phyloP scores from a whole-genome alignment of 1,140 invertebrate species.

The Uloborus diversus region DNA sequence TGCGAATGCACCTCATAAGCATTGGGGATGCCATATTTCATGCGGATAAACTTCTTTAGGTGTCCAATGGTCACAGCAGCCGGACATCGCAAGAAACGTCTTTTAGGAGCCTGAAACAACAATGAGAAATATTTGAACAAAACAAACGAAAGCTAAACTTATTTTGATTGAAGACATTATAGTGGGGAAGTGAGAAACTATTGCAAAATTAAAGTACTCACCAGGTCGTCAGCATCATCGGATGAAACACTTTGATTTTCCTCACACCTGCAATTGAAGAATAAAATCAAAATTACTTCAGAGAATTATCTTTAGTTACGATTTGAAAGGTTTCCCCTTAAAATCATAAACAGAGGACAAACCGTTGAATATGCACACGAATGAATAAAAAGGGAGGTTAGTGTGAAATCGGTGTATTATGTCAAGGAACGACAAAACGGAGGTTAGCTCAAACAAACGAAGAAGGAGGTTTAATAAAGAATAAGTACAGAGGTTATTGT shows the following conservation, averaged over 20 bases:
- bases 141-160: neutral
- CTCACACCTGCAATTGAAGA: neutral
- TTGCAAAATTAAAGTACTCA: neutral
- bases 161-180: slow-evolving; percentile 1
- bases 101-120: slow-evolving; percentile 23
- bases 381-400: no score
- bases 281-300: no score
- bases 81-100: slow-evolving; percentile 84
- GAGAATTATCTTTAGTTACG: no score
- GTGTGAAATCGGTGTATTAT: no score
- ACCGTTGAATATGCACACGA: no score
- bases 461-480: no score
- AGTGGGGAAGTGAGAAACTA: neutral
- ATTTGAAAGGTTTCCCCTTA: no score
- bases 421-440: no score
- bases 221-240: neutral
- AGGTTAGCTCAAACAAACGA: no score
- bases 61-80: slow-evolving; percentile 85
- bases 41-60: slow-evolving; percentile 86
- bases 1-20: slow-evolving; percentile 39
- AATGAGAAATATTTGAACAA: neutral
- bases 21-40: slow-evolving; percentile 75
- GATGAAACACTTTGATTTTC: neutral
- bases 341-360: no score
- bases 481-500: no score